phyloP scores from a whole-genome alignment of 2,797 vertebrate genomes.

The Falco novaeseelandiae region DNA sequence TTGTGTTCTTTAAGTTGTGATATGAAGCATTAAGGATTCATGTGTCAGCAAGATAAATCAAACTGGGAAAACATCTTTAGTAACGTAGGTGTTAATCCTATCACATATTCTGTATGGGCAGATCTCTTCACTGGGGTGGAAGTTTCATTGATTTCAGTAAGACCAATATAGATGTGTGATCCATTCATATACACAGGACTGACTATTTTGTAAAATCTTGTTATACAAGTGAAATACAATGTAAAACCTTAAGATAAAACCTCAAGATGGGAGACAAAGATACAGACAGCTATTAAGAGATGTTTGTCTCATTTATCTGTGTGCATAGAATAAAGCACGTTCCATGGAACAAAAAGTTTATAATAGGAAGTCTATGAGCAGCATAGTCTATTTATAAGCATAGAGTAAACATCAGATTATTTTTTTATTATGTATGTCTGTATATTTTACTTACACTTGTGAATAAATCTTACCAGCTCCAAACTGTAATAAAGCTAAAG shows the following conservation, averaged over 20 bases:
- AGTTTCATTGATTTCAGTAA: neutral
- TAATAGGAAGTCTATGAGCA: neutral
- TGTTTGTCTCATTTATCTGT: neutral
- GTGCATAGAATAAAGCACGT: neutral
- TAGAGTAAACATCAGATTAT: neutral
- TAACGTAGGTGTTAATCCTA: neutral
- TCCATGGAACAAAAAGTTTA: neutral
- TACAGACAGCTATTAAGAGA: neutral
- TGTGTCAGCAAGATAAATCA: neutral
- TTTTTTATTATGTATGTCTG: neutral
- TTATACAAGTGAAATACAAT: neutral
- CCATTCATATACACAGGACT: neutral
- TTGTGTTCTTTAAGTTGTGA: neutral
- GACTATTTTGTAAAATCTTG: neutral
- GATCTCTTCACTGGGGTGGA: neutral
- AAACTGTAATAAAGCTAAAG: neutral
- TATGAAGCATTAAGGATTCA: neutral
- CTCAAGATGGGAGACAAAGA: neutral
- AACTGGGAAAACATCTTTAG: neutral
- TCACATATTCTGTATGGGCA: neutral
- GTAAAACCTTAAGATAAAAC: neutral
- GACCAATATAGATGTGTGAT: neutral
- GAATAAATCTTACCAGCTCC: neutral
- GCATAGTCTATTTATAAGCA: neutral
- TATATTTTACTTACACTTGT: neutral